These are phyloP conservation scores for Stenopsyche tienmushanensis DNA, from an alignment of 1,140 invertebrate species.

Conservation along the genomic window DNA sequence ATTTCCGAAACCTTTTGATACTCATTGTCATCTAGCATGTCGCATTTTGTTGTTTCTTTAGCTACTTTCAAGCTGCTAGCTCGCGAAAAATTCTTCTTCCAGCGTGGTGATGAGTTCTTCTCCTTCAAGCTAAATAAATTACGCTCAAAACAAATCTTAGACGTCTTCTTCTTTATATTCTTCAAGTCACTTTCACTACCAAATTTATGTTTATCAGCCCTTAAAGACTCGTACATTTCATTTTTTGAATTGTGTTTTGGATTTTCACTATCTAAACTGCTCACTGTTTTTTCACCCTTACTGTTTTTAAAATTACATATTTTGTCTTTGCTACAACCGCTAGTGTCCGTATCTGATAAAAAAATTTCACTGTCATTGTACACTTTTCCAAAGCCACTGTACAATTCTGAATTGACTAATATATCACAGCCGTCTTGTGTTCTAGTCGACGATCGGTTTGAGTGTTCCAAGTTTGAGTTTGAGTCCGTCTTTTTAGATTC, in stretches of 20 bases:
- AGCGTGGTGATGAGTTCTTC: slow-evolving; percentile 16
- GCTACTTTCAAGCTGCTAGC: slow-evolving; percentile 30
- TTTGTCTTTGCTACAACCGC: slow-evolving; percentile 14
- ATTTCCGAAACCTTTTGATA: slow-evolving; percentile 17
- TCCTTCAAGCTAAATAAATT: slow-evolving; percentile 34
- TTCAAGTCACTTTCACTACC: slow-evolving; percentile 38
- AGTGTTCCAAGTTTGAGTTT: neutral
- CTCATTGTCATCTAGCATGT: slow-evolving; percentile 1
- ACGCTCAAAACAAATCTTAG: slow-evolving; percentile 33
- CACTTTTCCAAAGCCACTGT: slow-evolving; percentile 27
- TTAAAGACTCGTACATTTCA: neutral
- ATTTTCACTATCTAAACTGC: slow-evolving; percentile 9
- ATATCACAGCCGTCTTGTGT: slow-evolving; percentile 40
- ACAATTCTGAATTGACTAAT: slow-evolving; percentile 27
- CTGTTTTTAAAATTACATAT: slow-evolving; percentile 3
- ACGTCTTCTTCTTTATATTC: slow-evolving; percentile 34
- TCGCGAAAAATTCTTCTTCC: slow-evolving; percentile 29
- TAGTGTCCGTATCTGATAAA: neutral
- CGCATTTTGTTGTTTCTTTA: slow-evolving; percentile 22
- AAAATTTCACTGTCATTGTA: slow-evolving; percentile 17
- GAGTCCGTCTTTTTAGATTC: too few species aligned
- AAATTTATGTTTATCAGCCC: slow-evolving; percentile 30
- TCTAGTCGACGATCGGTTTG: slow-evolving; percentile 10
- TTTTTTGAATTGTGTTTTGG: neutral
- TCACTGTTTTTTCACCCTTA: slow-evolving; percentile 5